Evolutionary conservation across 2,113 vertebrate genomes (phyloP).

Genomic region (Chaetura pelagica): DNA sequence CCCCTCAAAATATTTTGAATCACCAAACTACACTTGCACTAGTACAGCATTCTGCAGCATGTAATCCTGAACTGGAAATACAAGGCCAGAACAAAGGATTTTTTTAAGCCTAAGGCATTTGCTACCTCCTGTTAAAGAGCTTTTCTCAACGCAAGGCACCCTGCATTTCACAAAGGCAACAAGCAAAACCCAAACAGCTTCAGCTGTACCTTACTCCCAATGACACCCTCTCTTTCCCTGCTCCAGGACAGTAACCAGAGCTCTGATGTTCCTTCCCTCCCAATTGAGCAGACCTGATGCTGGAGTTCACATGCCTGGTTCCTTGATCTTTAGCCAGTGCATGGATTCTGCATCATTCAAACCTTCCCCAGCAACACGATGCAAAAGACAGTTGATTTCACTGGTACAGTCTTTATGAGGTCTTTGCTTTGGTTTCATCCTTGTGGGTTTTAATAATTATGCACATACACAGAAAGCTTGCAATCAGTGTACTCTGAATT

Average conservation of each 20-base stretch:
- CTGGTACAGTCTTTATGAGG: background rate
- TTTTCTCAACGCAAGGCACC: background rate
- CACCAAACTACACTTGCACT: background rate
- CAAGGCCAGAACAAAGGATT: background rate
- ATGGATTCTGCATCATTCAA: background rate
- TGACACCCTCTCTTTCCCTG: background rate
- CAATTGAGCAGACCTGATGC: fast-evolving
- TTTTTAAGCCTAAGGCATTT: background rate
- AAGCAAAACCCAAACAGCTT: background rate
- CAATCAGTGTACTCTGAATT: slow-evolving; percentile 50
- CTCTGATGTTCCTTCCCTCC: background rate
- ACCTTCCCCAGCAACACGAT: background rate
- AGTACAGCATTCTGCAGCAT: background rate
- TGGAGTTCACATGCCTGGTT: background rate
- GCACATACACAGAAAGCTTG: slow-evolving; percentile 8
- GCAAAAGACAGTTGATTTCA: background rate
- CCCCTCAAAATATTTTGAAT: background rate
- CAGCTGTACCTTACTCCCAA: background rate
- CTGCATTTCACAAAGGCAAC: background rate
- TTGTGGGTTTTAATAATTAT: slow-evolving; percentile 44
- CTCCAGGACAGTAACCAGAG: background rate
- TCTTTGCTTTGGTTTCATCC: background rate
- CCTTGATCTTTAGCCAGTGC: background rate
- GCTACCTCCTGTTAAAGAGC: background rate
- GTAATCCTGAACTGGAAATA: background rate